These are phyloP conservation scores for Falcaria lacertinaria DNA, from an alignment of 2,888 invertebrate genomes.

Conservation along the genomic window DNA sequence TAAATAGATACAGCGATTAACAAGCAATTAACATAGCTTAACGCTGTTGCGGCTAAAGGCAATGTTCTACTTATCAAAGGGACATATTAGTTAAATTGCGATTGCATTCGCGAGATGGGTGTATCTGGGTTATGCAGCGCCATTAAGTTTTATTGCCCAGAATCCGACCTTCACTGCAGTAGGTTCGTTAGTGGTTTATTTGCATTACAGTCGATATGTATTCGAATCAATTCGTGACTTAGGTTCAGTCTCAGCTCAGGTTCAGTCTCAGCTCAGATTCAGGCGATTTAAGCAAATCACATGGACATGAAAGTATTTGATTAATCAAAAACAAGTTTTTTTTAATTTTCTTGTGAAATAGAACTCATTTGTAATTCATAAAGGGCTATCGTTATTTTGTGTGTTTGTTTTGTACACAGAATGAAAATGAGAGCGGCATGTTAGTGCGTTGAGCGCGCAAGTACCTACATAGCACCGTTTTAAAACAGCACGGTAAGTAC, in stretches of 20 bases:
- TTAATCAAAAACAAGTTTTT: too few relatives aligned
- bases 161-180: constrained; percentile 52
- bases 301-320: too few relatives aligned
- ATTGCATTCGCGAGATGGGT: constrained; percentile 45
- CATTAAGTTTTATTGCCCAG: constrained; percentile 59
- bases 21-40: constrained; percentile 37
- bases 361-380: too few relatives aligned
- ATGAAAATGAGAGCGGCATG: too few relatives aligned
- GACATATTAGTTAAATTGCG: constrained; percentile 38
- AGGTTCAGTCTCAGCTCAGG: not conserved
- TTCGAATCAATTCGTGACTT: constrained; percentile 21
- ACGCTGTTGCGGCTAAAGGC: constrained; percentile 27
- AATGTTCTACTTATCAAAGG: constrained; percentile 27
- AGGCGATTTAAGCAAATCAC: too few relatives aligned
- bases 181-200: constrained; percentile 24
- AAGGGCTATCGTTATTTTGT: too few relatives aligned
- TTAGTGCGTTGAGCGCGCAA: too few relatives aligned
- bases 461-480: too few relatives aligned
- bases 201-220: constrained; percentile 23
- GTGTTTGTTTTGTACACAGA: too few relatives aligned
- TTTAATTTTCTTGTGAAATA: too few relatives aligned
- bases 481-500: too few relatives aligned
- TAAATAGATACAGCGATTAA: constrained; percentile 30
- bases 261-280: too few relatives aligned
- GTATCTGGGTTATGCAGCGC: constrained; percentile 60